These are phyloP conservation scores for Marronus borbonicus DNA, from an alignment of 2,888 invertebrate genomes.

Conservation along the genomic window DNA sequence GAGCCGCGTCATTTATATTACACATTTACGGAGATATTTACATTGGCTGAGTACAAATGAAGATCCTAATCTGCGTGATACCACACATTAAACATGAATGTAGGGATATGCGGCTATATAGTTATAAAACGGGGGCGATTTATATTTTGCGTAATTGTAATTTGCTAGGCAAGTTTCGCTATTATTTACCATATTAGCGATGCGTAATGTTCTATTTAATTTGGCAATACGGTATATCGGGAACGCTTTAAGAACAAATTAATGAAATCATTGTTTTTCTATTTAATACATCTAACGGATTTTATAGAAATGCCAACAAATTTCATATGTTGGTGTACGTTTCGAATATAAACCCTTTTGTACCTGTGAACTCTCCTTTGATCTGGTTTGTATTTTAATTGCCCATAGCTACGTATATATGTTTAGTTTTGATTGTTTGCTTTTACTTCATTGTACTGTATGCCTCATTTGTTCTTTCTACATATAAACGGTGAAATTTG, in stretches of 20 bases:
- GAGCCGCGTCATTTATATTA: slow-evolving; percentile 1
- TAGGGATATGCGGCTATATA: background rate
- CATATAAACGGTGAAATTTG: too few species aligned
- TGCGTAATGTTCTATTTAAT: background rate
- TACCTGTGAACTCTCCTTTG: too few species aligned
- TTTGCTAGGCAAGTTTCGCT: background rate
- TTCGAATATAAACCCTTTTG: too few species aligned
- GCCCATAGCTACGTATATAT: too few species aligned
- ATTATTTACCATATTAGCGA: background rate
- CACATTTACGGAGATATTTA: slow-evolving; percentile 13
- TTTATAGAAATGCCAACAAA: too few species aligned
- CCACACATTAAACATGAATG: slow-evolving; percentile 18
- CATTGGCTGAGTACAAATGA: slow-evolving; percentile 13
- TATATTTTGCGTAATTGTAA: slow-evolving; percentile 4
- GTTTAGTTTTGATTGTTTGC: too few species aligned
- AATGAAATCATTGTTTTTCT: background rate
- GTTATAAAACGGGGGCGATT: background rate
- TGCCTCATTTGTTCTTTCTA: too few species aligned
- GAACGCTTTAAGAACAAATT: background rate
- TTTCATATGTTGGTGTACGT: too few species aligned
- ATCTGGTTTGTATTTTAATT: too few species aligned
- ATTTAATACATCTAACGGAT: background rate
- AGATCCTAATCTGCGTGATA: slow-evolving; percentile 14
- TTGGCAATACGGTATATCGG: background rate
- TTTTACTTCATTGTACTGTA: too few species aligned